Percentiles rank a stretch among this genome's conserved stretches.
These are phyloP conservation scores for Drosophila monieri DNA, from an alignment of 2,888 invertebrate species.

Conservation along the genomic window DNA sequence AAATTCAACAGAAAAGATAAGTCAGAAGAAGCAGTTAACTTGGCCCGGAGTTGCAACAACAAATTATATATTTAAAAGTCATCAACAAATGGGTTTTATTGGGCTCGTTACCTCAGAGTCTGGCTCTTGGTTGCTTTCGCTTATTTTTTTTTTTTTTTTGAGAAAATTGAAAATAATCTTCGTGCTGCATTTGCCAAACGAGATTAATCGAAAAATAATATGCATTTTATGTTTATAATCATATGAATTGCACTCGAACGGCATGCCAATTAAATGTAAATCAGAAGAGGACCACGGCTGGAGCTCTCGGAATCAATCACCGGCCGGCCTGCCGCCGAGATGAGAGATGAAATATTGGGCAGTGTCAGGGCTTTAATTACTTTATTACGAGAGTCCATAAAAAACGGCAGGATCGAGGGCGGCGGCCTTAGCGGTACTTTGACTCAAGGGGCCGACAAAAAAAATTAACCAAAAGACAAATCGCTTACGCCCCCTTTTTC, in stretches of 20 bases:
- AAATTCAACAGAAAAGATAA: neutral
- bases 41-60: conserved; percentile 27
- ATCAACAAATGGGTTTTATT: conserved; percentile 39
- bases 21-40: conserved; percentile 8
- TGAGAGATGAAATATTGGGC: conserved; percentile 60
- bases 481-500: conserved; percentile 63
- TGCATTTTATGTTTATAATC: conserved; percentile 23
- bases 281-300: conserved; percentile 14
- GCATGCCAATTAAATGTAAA: conserved; percentile 57
- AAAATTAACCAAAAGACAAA: conserved; percentile 75
- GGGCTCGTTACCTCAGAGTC: conserved; percentile 28
- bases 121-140: conserved; percentile 41
- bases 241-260: conserved; percentile 12
- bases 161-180: conserved; percentile 12
- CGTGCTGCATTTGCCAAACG: conserved; percentile 32
- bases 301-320: conserved; percentile 57
- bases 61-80: conserved; percentile 51
- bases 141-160: neutral
- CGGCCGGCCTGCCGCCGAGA: conserved; percentile 22
- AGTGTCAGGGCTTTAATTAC: conserved; percentile 79
- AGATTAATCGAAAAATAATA: conserved; percentile 65
- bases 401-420: conserved; percentile 23
- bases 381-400: conserved; percentile 63
- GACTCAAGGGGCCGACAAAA: conserved; percentile 55
- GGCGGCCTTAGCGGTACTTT: conserved; percentile 67